Base-by-base conservation (phyloP, 2,113 vertebrate species). In the Synchiropus splendidus region DNA sequence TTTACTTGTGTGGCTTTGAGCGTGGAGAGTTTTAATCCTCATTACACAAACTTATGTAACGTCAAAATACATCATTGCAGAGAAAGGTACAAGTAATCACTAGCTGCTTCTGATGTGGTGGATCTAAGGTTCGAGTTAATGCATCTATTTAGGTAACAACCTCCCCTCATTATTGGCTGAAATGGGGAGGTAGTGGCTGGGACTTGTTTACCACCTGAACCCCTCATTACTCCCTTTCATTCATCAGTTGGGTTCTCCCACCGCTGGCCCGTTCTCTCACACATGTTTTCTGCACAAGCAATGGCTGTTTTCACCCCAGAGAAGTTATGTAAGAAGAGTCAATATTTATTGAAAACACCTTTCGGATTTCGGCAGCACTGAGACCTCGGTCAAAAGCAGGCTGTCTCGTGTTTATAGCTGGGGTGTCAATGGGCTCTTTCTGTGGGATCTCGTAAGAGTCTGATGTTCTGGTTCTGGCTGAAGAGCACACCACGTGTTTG, bases 281-380 rank as follows among this genome's bases (percentile, higher is more conserved):
- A 47, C 47, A 67, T 67, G 63, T 75, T 74, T 77, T 75, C 44
- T 51, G 54, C 10, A 74, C 70, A 72, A 64, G 51, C 65, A 80
- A 77, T 80, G 69, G 65, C 49, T 74, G 67, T 79, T 81, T 83
- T 78, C 47, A 31, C 69, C 66, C 59, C 51, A 47, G 41, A 61
- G 44, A 50, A 53, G 71, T 83, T 79, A 66, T 78, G 63, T 69
- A 84, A 84, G 70, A 58, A 73, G 45, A 51, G 74, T 70, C 64
- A 83, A 85, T 79, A 82, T 85, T 85, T 74, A 70, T 43, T 66
- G 37, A 70, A 79, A 84, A 75, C 52, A 71, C 50, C 62, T 80
- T 62, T 78, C 57, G 75, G 54, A 65, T 71, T 73, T 55, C 51
- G 61, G 48, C 52, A 48, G 46, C 61, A 64, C 46, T 41, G 30